Conservation (phyloP, 2,113 vertebrate species). For the Panurus biarmicus region DNA sequence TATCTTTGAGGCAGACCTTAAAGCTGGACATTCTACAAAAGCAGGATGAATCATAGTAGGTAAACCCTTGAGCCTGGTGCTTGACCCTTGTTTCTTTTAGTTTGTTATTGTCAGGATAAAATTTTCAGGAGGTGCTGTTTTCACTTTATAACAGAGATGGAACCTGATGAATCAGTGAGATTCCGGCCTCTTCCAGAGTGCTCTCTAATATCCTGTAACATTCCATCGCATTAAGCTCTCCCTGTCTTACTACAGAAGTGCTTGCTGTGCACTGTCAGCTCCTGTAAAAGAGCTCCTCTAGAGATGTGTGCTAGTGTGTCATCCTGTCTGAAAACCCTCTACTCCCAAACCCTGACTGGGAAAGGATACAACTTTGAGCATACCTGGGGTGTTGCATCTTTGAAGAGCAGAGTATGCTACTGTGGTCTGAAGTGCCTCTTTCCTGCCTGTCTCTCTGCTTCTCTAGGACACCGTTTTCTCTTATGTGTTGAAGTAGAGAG, state of each 20-base stretch:
- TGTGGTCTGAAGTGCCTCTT: background rate
- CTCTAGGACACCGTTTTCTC: background rate
- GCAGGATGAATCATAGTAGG: background rate
- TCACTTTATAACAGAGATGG: background rate
- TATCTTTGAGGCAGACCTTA: background rate
- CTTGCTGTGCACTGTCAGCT: background rate
- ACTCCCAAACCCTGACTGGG: background rate
- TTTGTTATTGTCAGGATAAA: background rate
- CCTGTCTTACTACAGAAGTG: background rate
- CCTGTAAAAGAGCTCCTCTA: background rate
- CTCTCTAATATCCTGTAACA: background rate
- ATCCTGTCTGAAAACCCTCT: background rate
- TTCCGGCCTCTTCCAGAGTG: background rate
- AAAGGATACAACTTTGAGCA: background rate
- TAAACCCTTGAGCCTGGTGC: background rate
- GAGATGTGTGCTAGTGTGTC: conserved; percentile 29
- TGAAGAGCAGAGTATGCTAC: background rate
- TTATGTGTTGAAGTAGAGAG: background rate
- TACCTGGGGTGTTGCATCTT: background rate
- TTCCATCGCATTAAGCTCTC: background rate
- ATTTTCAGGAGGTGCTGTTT: background rate
- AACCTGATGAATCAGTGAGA: background rate
- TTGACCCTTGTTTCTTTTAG: background rate
- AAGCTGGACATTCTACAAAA: background rate
- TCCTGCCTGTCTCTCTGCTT: background rate